Base-by-base conservation (phyloP, 1,140 invertebrate genomes). In the Drosophila pandora region DNA sequence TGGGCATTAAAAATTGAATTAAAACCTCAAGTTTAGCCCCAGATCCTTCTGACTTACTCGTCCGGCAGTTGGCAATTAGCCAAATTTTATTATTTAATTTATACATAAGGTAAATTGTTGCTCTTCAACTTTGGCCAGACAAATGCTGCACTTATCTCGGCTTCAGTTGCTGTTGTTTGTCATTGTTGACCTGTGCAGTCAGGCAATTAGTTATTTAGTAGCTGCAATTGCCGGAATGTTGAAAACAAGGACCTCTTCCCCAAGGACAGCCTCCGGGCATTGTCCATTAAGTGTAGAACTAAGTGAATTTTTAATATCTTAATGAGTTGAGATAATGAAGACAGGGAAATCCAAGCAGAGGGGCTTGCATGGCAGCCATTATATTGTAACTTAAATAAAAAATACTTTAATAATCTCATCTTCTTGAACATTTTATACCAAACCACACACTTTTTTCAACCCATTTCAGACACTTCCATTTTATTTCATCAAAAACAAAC, bases 1-100 rank as follows among this genome's bases (percentile, higher is more conserved):
- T 82, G 63, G 63, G 69, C 78, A 87, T 88, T 87, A 87, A 87
- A 82, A 87, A 87, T 87, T 87, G 77, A 88, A 82, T 87, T 87
- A 87, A 75, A 78, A 52, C 69, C 64, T 55, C 43, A 74, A 81
- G 56, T 78, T 75, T 50, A 43, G 43, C 48, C 41, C 32, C 23
- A 69, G 67, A 70, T 69, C 64, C 67, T 57, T 69, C 23, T 41
- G 67, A 69, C 67, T 70, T 69, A 32, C 22, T 13, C 52, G 8
- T 64, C 59, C 60, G 32, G 54, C 30, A 52, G 60, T 50, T 70
- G 34, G 82, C 82, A 87, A 87, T 88, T 87, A 85, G 78, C 60
- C 49, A 76, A 87, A 82, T 78, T 88, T 79, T 63, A 72, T 82
- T 87, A 87, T 82, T 68, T 76, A 71, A 85, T 82, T 87, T 76